Base-by-base conservation (phyloP, 2,797 vertebrate species). In the Galaxias olidus region DNA sequence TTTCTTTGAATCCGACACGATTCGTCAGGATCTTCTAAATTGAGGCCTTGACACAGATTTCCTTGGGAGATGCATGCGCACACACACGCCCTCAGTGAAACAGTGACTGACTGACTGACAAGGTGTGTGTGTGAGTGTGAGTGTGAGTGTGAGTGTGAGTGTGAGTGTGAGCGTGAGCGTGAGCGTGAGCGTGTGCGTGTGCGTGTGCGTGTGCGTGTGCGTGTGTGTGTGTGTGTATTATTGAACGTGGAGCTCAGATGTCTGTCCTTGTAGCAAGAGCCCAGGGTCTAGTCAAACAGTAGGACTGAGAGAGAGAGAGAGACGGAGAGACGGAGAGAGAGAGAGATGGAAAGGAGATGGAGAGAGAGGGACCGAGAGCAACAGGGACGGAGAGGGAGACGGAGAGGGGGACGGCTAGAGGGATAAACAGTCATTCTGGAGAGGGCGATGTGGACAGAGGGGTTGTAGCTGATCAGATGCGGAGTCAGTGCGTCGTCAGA, bases 401-500 rank as follows among this genome's bases (percentile, higher is more conserved):
- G 30, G 61, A 64, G 57, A 19, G 20, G n/a, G n/a, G n/a, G n/a
- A 15, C 4, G 17, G 20, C n/a, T n/a, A 9, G n/a, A 18, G 55
- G 43, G 66, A 72, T n/a, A n/a, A n/a, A n/a, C n/a, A n/a, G n/a
- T n/a, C n/a, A n/a, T n/a, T n/a, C n/a, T 68, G 59, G 49, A 54
- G 20, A 19, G 17, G 40, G 13, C 59, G 66, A 66, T 65, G 69
- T n/a, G n/a, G n/a, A n/a, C n/a, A n/a, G n/a, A 65, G 30, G 66
- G 74, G 57, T 65, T 73, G 76, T 83, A 14, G 13, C 9, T 10
- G 8, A 47, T 74, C 73, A 84, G 68, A 65, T 63, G 64, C n/a
- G n/a, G n/a, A n/a, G 59, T 66, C 54, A n/a, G n/a, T n/a, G n/a
- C n/a, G 65, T 71, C 73, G 75, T 76, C 72, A 18, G 17, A 76